Conservation (phyloP, 2,113 vertebrate species). For the Urocynchramus pylzowi region DNA sequence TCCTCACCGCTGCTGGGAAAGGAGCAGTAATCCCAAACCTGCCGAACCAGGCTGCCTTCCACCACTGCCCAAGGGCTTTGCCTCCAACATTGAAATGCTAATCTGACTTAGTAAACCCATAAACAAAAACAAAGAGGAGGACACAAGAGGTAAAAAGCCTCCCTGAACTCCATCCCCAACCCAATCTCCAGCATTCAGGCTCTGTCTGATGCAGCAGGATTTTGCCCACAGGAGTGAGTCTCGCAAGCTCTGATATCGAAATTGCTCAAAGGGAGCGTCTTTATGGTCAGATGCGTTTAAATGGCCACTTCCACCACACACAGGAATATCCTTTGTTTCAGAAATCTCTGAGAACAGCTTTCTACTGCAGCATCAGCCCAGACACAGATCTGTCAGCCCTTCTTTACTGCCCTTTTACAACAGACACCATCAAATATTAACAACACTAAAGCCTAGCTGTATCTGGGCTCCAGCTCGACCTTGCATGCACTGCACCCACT, state of each 20-base stretch:
- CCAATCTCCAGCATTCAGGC: neutral
- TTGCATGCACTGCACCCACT: too few species aligned
- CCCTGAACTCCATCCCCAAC: neutral
- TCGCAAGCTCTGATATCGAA: neutral
- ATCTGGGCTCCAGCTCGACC: neutral
- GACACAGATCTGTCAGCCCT: neutral
- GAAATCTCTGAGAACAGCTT: conserved; percentile 6
- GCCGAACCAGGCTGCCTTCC: neutral
- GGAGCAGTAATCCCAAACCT: conserved; percentile 31
- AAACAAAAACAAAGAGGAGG: conserved; percentile 62
- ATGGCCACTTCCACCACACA: neutral
- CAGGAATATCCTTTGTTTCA: neutral
- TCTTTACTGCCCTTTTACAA: neutral
- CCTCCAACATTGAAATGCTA: conserved; percentile 62
- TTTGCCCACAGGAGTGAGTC: neutral
- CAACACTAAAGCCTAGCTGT: neutral
- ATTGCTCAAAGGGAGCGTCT: conserved; percentile 7
- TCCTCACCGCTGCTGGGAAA: neutral
- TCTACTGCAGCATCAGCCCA: neutral
- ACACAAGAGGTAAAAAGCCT: conserved; percentile 31
- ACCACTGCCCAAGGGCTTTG: conserved; percentile 37
- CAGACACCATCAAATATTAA: neutral
- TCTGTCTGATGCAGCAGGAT: neutral
- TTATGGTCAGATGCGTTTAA: conserved; percentile 36
- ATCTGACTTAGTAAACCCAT: conserved; percentile 52